These are phyloP conservation scores for Bos taurus DNA, from an alignment of 2,113 vertebrate genomes.

Conservation along the genomic window ARS-UCD2.0 NC_037336.1:57506501-57507000, in stretches of 20 bases:
- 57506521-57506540: neutral
- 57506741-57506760: neutral
- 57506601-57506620: neutral
- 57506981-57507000: too few relatives aligned
- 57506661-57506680: neutral
- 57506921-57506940: neutral
- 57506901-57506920: neutral
- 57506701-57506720: neutral
- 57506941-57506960: too few relatives aligned
- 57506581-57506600: neutral
- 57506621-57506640: neutral
- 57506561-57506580: neutral
- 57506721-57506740: neutral
- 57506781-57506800: neutral
- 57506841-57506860: neutral
- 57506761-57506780: neutral
- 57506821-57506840: neutral
- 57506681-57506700: neutral
- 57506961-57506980: too few relatives aligned
- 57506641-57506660: neutral
- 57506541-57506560: neutral
- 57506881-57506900: neutral
- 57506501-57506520: neutral
- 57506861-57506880: neutral
- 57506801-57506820: neutral